phyloP scores from a whole-genome alignment of 2,888 invertebrate species.

The Epinotia bilunana region DNA sequence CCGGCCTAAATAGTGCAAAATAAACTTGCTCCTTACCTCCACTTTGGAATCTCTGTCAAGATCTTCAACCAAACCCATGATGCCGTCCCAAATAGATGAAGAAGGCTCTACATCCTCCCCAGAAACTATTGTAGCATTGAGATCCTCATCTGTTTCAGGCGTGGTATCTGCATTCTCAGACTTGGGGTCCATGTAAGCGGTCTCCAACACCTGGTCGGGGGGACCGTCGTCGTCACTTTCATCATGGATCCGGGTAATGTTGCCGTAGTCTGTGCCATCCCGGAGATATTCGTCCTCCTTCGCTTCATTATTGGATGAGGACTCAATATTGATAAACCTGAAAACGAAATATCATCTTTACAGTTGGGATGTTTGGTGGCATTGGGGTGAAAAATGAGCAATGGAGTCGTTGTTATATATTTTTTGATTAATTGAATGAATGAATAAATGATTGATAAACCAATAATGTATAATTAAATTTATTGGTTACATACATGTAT shows the following conservation, averaged over 20 bases:
- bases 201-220: conserved; percentile 63
- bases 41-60: conserved; percentile 67
- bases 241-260: conserved; percentile 70
- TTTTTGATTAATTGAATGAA: too few relatives aligned
- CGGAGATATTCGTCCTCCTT: conserved; percentile 80
- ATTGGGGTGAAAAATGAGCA: too few relatives aligned
- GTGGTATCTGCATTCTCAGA: conserved; percentile 57
- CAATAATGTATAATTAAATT: too few relatives aligned
- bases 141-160: conserved; percentile 64
- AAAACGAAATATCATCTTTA: conserved; percentile 49
- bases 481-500: too few relatives aligned
- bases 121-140: conserved; percentile 75
- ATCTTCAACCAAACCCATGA: conserved; percentile 76
- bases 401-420: too few relatives aligned
- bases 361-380: too few relatives aligned
- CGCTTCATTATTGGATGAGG: conserved; percentile 86
- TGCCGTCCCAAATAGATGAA: conserved; percentile 76
- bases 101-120: conserved; percentile 66
- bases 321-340: conserved; percentile 88
- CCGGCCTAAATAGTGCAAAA: neutral
- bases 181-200: conserved; percentile 65
- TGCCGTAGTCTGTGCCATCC: conserved; percentile 79
- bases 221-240: conserved; percentile 57
- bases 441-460: too few relatives aligned
- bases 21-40: conserved; percentile 67